phyloP scores from a whole-genome alignment of 1,140 invertebrate species.

The Leptopilina clavipes region DNA sequence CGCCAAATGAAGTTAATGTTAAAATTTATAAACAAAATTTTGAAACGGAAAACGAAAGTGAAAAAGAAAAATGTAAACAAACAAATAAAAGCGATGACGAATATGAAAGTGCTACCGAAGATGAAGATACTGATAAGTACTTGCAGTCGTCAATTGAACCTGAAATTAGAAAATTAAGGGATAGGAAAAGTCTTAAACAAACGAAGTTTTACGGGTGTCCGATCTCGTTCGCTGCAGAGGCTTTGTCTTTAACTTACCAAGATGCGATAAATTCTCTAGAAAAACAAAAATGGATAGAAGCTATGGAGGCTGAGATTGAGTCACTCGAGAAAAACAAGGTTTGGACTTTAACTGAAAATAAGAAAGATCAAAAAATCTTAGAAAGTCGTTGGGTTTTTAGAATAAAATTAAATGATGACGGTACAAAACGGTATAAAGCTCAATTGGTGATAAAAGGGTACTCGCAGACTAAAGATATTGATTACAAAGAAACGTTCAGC shows the following conservation, averaged over 20 bases:
- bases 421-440: slow-evolving; percentile 57
- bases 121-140: background rate
- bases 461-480: slow-evolving; percentile 49
- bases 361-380: background rate
- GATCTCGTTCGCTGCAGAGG: background rate
- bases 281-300: background rate
- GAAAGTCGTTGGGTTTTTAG: background rate
- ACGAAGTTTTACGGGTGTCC: background rate
- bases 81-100: background rate
- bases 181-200: background rate
- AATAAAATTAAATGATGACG: slow-evolving; percentile 51
- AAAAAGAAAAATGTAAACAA: background rate
- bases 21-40: background rate
- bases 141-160: background rate
- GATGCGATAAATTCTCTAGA: background rate
- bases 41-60: background rate
- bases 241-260: background rate
- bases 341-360: background rate
- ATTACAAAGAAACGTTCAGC: slow-evolving; percentile 53
- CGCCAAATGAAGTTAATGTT: background rate
- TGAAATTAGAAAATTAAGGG: background rate
- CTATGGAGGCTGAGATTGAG: background rate
- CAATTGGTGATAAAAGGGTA: slow-evolving; percentile 56
- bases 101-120: background rate
- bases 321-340: background rate